Conservation (phyloP, 2,797 vertebrate species). For the Hippoglossus hippoglossus region DNA sequence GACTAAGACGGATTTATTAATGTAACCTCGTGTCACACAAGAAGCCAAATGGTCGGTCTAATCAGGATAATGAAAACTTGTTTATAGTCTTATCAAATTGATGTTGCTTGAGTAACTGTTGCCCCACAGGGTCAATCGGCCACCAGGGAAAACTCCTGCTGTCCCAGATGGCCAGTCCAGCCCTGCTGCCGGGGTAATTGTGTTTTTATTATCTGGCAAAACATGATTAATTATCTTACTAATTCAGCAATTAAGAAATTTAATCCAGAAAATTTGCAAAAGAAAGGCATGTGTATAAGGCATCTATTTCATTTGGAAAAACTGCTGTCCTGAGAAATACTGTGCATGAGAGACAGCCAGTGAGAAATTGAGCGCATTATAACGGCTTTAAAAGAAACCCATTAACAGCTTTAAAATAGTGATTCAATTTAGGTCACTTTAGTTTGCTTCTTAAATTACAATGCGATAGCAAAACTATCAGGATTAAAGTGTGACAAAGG, state of each 20-base stretch:
- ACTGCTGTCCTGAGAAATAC: too few relatives aligned
- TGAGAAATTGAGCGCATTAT: too few relatives aligned
- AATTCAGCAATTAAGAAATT: constrained; percentile 10
- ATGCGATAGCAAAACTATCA: too few relatives aligned
- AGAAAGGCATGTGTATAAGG: background rate
- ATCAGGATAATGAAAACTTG: constrained; percentile 8
- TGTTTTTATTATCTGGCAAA: background rate
- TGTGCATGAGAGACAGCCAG: too few relatives aligned
- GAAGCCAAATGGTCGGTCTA: background rate
- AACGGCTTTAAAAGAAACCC: too few relatives aligned
- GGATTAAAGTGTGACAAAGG: too few relatives aligned
- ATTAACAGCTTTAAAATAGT: background rate
- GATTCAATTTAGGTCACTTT: background rate
- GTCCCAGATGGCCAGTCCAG: constrained; percentile 15
- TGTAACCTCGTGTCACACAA: background rate
- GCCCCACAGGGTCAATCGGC: constrained; percentile 12
- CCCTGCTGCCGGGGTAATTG: constrained; percentile 8
- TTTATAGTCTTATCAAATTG: constrained; percentile 7
- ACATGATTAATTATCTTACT: constrained; percentile 1
- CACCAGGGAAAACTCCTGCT: constrained; percentile 19
- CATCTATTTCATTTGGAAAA: too few relatives aligned
- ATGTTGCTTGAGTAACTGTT: constrained; percentile 17
- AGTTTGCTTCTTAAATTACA: too few relatives aligned
- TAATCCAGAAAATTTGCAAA: background rate
- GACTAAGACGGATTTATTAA: background rate